Percentiles rank a stretch among this genome's conserved stretches.
Evolutionary conservation across 2,113 vertebrate genomes (phyloP).

Genomic region (Cebidichthys violaceus): DNA sequence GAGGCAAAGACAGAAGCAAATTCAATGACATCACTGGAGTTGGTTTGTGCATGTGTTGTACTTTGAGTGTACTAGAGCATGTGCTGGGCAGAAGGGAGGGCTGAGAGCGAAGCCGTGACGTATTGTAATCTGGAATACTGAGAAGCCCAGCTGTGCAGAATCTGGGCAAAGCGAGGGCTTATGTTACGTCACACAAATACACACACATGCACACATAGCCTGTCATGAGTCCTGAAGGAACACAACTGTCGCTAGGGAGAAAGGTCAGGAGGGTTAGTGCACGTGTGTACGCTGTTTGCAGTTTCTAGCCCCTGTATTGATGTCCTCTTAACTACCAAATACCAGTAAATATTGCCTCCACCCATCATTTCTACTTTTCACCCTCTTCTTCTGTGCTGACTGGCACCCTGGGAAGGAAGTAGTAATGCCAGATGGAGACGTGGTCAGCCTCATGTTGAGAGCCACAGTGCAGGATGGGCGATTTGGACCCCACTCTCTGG

Average conservation of each 20-base stretch:
- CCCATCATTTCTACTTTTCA: slow-evolving; percentile 11
- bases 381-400: slow-evolving; percentile 36
- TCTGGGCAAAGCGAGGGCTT: slow-evolving; percentile 76
- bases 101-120: slow-evolving; percentile 73
- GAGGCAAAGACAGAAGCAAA: slow-evolving; percentile 46
- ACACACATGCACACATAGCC: slow-evolving; percentile 54
- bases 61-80: slow-evolving; percentile 69
- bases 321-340: slow-evolving; percentile 23
- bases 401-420: slow-evolving; percentile 59
- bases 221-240: slow-evolving; percentile 67
- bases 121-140: slow-evolving; percentile 85
- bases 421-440: slow-evolving; percentile 66
- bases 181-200: slow-evolving; percentile 76
- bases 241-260: slow-evolving; percentile 61
- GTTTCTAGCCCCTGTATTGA: slow-evolving; percentile 13
- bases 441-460: slow-evolving; percentile 58
- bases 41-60: slow-evolving; percentile 72
- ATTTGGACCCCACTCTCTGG: slow-evolving; percentile 59
- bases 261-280: slow-evolving; percentile 57
- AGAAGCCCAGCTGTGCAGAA: slow-evolving; percentile 84
- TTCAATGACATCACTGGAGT: slow-evolving; percentile 75
- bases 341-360: slow-evolving; percentile 35
- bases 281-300: slow-evolving; percentile 11
- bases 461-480: slow-evolving; percentile 45
- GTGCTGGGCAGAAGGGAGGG: slow-evolving; percentile 53